Percentiles rank a stretch among this genome's conserved stretches.
Conservation (phyloP, 2,113 vertebrate genomes). For the Halichoeres trimaculatus region DNA sequence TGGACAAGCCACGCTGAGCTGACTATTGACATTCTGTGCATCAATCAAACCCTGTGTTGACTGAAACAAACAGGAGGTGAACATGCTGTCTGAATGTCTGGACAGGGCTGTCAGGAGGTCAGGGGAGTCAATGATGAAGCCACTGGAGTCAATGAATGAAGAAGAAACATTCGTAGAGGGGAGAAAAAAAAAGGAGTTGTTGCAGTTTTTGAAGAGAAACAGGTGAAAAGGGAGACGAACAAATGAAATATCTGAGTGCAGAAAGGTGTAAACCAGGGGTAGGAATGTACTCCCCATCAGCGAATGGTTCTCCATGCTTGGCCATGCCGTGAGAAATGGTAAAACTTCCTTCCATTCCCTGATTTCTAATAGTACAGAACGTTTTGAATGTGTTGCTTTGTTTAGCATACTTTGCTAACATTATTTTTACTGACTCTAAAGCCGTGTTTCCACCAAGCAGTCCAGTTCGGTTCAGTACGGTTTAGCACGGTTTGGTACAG, state of each 20-base stretch:
- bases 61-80: slow-evolving; percentile 58
- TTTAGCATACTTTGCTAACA: too few relatives aligned
- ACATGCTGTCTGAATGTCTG: slow-evolving; percentile 69
- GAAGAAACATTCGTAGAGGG: neutral
- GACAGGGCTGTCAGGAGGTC: slow-evolving; percentile 61
- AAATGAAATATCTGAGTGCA: neutral
- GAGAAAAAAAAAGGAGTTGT: neutral
- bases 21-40: slow-evolving; percentile 55
- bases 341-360: too few relatives aligned
- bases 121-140: slow-evolving; percentile 66
- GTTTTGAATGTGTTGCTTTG: too few relatives aligned
- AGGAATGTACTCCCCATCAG: too few relatives aligned
- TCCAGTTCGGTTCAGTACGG: too few relatives aligned
- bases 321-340: too few relatives aligned
- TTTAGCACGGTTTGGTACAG: too few relatives aligned
- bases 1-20: slow-evolving; percentile 25
- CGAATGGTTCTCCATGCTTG: too few relatives aligned
- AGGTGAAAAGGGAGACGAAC: neutral
- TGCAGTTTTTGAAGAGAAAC: neutral
- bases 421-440: too few relatives aligned
- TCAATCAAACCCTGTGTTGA: slow-evolving; percentile 61
- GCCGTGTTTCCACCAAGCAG: too few relatives aligned
- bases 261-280: slow-evolving; percentile 10
- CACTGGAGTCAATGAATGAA: slow-evolving; percentile 55
- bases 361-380: too few relatives aligned